phyloP scores from a whole-genome alignment of 2,113 vertebrate genomes.

The Vireo altiloquus region DNA sequence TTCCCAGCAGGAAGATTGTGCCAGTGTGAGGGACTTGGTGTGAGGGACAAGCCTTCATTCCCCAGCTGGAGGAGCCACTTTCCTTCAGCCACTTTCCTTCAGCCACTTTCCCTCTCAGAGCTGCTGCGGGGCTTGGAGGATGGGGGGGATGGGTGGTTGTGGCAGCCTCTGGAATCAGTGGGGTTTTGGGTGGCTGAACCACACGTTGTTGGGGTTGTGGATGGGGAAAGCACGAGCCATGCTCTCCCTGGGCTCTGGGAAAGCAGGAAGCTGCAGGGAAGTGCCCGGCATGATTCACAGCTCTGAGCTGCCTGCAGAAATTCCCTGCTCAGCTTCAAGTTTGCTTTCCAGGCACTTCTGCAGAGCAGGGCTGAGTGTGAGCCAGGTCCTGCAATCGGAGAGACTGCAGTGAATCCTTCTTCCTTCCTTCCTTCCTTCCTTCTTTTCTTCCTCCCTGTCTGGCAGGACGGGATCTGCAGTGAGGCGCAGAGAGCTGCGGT shows the following conservation, averaged over 20 bases:
- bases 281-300: background rate
- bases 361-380: background rate
- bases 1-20: background rate
- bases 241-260: background rate
- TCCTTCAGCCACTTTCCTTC: background rate
- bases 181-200: background rate
- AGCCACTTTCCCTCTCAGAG: background rate
- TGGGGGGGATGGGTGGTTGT: background rate
- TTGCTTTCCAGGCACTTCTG: constrained; percentile 38
- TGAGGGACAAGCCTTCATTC: fast-evolving
- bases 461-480: constrained; percentile 2
- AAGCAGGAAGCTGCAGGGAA: background rate
- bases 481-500: background rate
- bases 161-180: background rate
- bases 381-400: background rate
- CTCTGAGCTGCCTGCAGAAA: background rate
- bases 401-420: constrained; percentile 7
- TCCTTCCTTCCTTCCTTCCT: background rate
- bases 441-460: background rate
- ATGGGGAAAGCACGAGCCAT: background rate
- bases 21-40: background rate
- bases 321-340: background rate
- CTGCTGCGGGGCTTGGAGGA: background rate
- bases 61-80: background rate
- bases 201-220: background rate